These are phyloP conservation scores for Eutolmus rufibarbis DNA, from an alignment of 2,888 invertebrate species.

Conservation along the genomic window DNA sequence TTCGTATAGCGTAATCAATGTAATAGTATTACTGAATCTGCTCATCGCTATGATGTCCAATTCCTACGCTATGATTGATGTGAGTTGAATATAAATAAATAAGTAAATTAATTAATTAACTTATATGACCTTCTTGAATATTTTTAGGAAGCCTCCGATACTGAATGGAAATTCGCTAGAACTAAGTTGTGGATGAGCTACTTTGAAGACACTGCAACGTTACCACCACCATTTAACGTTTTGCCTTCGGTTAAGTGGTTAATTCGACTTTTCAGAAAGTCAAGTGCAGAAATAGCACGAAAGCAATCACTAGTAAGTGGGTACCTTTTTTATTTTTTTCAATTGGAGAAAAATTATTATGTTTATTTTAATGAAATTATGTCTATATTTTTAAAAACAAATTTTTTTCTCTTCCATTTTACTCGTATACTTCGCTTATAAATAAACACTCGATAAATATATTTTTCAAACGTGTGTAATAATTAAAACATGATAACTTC, in stretches of 20 bases:
- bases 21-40: conserved; percentile 90
- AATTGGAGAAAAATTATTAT: too few species aligned
- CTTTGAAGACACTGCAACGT: conserved; percentile 88
- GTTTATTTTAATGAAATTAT: too few species aligned
- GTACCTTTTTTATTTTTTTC: background rate
- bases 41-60: conserved; percentile 99
- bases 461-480: too few species aligned
- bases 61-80: conserved; percentile 90
- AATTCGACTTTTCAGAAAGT: conserved; percentile 70
- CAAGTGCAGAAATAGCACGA: conserved; percentile 62
- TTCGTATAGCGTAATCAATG: conserved; percentile 92
- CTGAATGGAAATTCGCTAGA: conserved; percentile 96
- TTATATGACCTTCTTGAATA: background rate
- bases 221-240: conserved; percentile 94
- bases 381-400: too few species aligned
- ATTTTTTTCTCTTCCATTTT: too few species aligned
- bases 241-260: conserved; percentile 86
- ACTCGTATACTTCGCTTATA: too few species aligned
- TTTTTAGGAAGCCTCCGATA: conserved; percentile 85
- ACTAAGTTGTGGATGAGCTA: conserved; percentile 95
- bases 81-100: conserved; percentile 64
- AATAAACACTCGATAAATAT: too few species aligned
- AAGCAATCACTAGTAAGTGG: conserved; percentile 57
- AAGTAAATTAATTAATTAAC: background rate
- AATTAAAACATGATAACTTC: too few species aligned